A percentile compares a stretch with the other conserved stretches of the same genome.
Evolutionary conservation across 2,797 vertebrate genomes (phyloP).

Genomic region (Aphelocoma californica): DNA sequence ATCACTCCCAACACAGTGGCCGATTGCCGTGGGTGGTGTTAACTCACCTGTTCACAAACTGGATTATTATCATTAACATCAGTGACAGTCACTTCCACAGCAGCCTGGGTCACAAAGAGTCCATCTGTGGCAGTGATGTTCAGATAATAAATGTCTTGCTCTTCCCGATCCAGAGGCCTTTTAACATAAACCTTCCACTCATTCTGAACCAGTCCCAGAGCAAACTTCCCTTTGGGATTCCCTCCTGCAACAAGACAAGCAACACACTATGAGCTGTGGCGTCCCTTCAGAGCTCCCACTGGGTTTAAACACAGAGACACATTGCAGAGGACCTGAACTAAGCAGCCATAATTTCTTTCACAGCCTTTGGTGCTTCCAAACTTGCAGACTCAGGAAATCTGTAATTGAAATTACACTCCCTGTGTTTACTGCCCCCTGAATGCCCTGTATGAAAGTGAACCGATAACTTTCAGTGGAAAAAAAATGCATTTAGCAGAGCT

Average conservation of each 20-base stretch:
- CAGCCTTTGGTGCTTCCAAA: not conserved
- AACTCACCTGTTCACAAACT: conserved; percentile 88
- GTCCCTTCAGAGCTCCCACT: not conserved
- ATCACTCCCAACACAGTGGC: fast-evolving
- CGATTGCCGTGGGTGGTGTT: fast-evolving
- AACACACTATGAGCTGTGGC: not conserved
- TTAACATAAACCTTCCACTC: conserved; percentile 99
- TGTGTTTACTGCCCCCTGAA: not conserved
- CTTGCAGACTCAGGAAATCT: not conserved
- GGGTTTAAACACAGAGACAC: not conserved
- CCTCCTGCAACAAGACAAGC: conserved; percentile 79
- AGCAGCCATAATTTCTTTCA: not conserved
- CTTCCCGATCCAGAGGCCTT: conserved; percentile 89
- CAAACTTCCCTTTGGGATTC: conserved; percentile 90
- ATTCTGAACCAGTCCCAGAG: conserved; percentile 91
- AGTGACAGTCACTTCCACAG: conserved; percentile 87
- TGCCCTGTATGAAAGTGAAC: conserved; percentile 39
- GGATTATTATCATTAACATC: conserved; percentile 96
- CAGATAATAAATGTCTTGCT: conserved; percentile 87
- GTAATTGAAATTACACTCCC: not conserved
- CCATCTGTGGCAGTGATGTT: conserved; percentile 95
- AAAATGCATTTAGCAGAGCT: conserved; percentile 61
- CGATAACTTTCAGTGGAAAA: conserved; percentile 53
- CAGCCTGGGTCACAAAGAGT: conserved; percentile 89
- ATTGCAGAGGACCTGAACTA: not conserved